Evolutionary conservation across 2,888 invertebrate species (phyloP).

Genomic region (Cephus pygmeus): DNA sequence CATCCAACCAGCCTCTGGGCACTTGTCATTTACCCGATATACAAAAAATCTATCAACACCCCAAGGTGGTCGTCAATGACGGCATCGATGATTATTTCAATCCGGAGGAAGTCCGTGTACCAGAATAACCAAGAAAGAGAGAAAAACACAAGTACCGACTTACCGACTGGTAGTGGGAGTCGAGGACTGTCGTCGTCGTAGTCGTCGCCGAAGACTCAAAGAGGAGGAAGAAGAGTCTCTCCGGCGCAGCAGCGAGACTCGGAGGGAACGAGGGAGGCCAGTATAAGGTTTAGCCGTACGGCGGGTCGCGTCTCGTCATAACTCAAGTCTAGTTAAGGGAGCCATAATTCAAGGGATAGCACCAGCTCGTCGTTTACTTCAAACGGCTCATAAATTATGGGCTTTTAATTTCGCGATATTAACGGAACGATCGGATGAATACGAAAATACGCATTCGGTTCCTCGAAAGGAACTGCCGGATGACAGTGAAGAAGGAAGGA

Average conservation of each 20-base stretch:
- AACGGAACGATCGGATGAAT: constrained; percentile 53
- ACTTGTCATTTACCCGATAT: too few species aligned
- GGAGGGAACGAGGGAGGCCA: constrained; percentile 1
- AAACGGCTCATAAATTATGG: constrained; percentile 63
- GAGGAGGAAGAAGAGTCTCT: neutral
- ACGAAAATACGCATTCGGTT: constrained; percentile 7
- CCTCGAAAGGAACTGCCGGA: neutral
- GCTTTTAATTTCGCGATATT: constrained; percentile 63
- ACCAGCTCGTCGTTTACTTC: constrained; percentile 60
- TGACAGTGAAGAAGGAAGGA: neutral
- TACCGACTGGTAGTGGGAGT: neutral
- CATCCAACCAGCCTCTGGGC: neutral
- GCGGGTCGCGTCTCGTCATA: constrained; percentile 55
- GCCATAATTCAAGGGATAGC: constrained; percentile 64
- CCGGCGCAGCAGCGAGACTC: constrained; percentile 1
- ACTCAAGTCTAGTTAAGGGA: constrained; percentile 65
- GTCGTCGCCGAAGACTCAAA: neutral
- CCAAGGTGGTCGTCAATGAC: neutral
- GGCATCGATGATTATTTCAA: neutral
- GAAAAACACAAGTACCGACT: neutral
- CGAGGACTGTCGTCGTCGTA: neutral
- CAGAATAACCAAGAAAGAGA: neutral
- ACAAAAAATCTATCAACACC: neutral
- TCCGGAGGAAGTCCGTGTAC: neutral
- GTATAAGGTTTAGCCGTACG: constrained; percentile 46